Percentiles rank a stretch among this genome's conserved stretches.
These are phyloP conservation scores for Lepilemur ruficaudatus DNA, from an alignment of 2,797 vertebrate species.

Conservation along the genomic window DNA sequence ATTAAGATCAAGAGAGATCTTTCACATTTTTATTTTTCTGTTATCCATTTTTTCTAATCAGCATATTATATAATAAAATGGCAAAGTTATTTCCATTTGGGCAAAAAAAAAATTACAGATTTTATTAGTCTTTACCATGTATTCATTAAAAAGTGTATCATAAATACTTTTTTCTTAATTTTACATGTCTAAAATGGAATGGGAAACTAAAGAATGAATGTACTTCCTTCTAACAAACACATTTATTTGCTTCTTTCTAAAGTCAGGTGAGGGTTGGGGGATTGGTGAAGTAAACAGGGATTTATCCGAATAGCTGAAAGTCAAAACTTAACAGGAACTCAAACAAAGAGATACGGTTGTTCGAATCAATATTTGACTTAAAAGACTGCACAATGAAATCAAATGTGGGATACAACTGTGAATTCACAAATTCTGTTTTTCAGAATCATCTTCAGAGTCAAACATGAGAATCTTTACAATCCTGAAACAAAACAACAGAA, in stretches of 20 bases:
- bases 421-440: conserved; percentile 31
- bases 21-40: not conserved
- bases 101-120: not conserved
- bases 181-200: not conserved
- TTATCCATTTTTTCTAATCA: not conserved
- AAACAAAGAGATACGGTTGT: not conserved
- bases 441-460: not conserved
- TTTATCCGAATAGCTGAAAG: not conserved
- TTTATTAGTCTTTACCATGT: not conserved
- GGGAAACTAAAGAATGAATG: not conserved
- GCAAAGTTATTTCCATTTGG: conserved; percentile 19
- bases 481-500: not conserved
- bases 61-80: conserved; percentile 7
- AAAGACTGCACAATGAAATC: conserved; percentile 18
- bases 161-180: not conserved
- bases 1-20: conserved; percentile 26
- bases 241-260: not conserved
- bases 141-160: not conserved
- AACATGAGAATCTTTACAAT: not conserved
- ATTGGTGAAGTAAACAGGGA: not conserved
- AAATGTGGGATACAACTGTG: not conserved
- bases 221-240: not conserved
- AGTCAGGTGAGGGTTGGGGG: not conserved
- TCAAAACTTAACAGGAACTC: not conserved
- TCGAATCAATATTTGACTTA: conserved; percentile 1